These are phyloP conservation scores for Piezodorus guildinii DNA, from an alignment of 1,140 invertebrate species.

Conservation along the genomic window DNA sequence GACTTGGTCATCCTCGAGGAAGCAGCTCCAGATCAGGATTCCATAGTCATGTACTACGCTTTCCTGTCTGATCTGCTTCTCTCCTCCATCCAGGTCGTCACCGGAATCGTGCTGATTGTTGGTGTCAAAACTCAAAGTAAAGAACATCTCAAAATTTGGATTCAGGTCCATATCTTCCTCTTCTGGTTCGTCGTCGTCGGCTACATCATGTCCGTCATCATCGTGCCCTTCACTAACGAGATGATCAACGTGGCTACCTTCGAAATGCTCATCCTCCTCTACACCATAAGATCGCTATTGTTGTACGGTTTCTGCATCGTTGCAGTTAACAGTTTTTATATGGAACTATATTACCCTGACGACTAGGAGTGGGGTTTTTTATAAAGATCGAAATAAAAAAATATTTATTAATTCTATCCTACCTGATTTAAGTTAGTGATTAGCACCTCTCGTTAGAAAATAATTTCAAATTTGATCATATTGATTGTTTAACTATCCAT, in stretches of 20 bases:
- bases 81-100: background rate
- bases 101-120: background rate
- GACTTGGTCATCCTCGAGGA: too few species aligned
- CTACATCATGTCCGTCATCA: background rate
- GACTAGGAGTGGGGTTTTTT: too few species aligned
- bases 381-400: too few species aligned
- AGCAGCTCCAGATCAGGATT: too few species aligned
- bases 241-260: background rate
- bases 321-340: background rate
- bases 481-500: too few species aligned
- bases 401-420: too few species aligned
- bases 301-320: background rate
- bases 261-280: background rate
- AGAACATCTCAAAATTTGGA: background rate
- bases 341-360: too few species aligned
- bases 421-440: too few species aligned
- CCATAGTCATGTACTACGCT: too few species aligned
- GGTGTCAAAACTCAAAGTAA: background rate
- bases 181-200: background rate
- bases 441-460: too few species aligned
- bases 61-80: background rate
- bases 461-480: too few species aligned
- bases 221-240: background rate
- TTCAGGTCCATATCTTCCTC: background rate
- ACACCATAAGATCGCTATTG: background rate